Conservation (phyloP, 2,797 vertebrate genomes). For the Fratercula arctica region DNA sequence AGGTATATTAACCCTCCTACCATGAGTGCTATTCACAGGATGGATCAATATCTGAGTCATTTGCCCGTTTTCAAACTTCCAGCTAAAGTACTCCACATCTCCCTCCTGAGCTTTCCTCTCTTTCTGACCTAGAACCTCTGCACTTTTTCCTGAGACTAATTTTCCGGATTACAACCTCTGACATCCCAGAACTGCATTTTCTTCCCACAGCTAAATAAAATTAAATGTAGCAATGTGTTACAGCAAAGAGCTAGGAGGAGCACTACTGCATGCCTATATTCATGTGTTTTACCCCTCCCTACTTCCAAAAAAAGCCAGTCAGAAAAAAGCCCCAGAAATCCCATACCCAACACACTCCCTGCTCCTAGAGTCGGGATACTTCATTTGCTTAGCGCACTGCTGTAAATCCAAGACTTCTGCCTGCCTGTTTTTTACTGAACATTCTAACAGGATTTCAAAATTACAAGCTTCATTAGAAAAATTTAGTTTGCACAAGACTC, state of each 20-base stretch:
- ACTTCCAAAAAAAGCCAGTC: background rate
- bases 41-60: background rate
- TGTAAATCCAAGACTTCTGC: background rate
- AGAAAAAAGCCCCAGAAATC: background rate
- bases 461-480: background rate
- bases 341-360: background rate
- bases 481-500: background rate
- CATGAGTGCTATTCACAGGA: background rate
- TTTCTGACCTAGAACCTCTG: background rate
- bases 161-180: background rate
- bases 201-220: background rate
- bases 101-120: background rate
- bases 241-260: background rate
- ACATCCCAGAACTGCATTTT: background rate
- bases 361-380: background rate
- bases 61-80: background rate
- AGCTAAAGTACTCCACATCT: background rate
- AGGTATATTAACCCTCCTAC: background rate
- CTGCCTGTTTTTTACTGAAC: background rate
- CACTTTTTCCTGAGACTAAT: background rate
- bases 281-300: background rate
- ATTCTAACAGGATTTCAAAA: background rate
- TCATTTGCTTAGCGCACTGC: background rate
- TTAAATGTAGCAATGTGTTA: background rate
- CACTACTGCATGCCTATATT: background rate